Percentiles rank a stretch among this genome's conserved stretches.
Evolutionary conservation across 1,140 invertebrate species (phyloP).

Genomic region (Coboldia fuscipes): DNA sequence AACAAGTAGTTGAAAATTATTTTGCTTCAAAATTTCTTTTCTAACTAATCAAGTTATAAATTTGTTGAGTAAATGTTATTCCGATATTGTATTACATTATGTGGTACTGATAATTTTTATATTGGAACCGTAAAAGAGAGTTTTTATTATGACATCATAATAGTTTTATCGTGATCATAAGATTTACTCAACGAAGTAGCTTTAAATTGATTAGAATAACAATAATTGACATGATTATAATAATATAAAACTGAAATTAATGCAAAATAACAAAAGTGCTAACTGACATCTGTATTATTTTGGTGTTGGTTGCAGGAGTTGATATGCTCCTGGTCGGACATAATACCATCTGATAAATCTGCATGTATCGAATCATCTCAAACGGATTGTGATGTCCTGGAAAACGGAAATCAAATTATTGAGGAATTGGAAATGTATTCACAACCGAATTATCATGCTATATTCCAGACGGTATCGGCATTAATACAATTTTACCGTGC

Average conservation of each 20-base stretch:
- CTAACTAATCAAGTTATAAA: too few species aligned
- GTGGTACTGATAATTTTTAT: too few species aligned
- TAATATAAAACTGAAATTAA: constrained; percentile 1
- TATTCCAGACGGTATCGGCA: constrained; percentile 2
- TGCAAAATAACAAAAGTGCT: constrained; percentile 3
- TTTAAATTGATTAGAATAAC: too few species aligned
- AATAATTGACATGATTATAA: too few species aligned
- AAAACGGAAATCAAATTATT: constrained; percentile 13
- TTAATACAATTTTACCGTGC: not conserved
- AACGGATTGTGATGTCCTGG: constrained; percentile 10
- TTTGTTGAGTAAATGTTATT: too few species aligned
- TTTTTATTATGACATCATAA: too few species aligned
- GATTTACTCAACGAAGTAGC: too few species aligned
- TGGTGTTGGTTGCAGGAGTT: constrained; percentile 49
- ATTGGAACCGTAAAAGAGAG: too few species aligned
- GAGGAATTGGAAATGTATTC: constrained; percentile 8
- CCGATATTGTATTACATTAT: too few species aligned
- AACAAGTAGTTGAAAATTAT: not conserved
- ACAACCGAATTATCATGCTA: constrained; percentile 5
- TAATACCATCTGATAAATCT: constrained; percentile 25
- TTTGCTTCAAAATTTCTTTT: not conserved
- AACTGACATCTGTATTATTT: constrained; percentile 20
- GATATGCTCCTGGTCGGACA: constrained; percentile 50
- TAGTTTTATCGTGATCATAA: too few species aligned
- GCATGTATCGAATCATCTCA: not conserved